Percentiles rank a stretch among this genome's conserved stretches.
Evolutionary conservation across 1,140 invertebrate species (phyloP).

Genomic region (Brachionus manjavacas): DNA sequence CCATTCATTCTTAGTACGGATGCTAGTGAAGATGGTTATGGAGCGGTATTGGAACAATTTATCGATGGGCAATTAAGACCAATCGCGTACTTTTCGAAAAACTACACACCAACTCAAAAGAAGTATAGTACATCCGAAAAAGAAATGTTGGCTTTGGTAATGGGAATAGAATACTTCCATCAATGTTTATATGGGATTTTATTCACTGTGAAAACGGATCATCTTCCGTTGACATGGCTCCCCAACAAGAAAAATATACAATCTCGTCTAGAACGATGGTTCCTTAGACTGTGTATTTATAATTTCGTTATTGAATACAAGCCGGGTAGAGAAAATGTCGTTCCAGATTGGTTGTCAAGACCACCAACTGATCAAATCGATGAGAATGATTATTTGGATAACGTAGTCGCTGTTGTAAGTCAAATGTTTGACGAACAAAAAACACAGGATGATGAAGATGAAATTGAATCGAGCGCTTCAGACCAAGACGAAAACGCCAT

Average conservation of each 20-base stretch:
- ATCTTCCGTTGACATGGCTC: conserved; percentile 56
- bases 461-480: too few relatives aligned
- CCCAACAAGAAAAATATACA: conserved; percentile 45
- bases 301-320: neutral
- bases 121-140: conserved; percentile 51
- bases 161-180: conserved; percentile 54
- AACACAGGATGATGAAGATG: too few relatives aligned
- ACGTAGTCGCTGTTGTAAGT: neutral
- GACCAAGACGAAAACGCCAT: too few relatives aligned
- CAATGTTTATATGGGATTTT: conserved; percentile 54
- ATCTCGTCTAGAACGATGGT: neutral
- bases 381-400: neutral
- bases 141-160: conserved; percentile 54
- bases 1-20: neutral
- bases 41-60: conserved; percentile 2
- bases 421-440: neutral
- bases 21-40: neutral
- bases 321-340: neutral
- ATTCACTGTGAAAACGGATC: conserved; percentile 59
- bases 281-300: neutral
- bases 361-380: neutral
- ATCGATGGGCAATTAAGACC: neutral
- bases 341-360: neutral
- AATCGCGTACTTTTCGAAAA: neutral
- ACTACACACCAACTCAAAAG: neutral